Conservation (phyloP, 2,113 vertebrate species). For the Condylura cristata region DNA sequence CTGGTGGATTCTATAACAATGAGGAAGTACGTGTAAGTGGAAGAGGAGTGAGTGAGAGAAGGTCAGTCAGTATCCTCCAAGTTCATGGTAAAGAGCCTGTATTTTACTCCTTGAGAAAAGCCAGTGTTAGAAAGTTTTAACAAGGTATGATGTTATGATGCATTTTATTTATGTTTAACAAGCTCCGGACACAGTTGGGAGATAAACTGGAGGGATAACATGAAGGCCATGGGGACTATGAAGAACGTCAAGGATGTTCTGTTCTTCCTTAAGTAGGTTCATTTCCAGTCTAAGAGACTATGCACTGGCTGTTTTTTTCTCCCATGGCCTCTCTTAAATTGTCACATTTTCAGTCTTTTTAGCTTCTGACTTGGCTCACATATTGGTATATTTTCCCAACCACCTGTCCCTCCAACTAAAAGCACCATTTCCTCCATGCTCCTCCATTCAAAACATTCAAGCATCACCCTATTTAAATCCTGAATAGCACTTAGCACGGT, state of each 20-base stretch:
- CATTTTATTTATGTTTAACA: neutral
- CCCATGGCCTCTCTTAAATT: neutral
- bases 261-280: neutral
- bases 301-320: neutral
- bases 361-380: slow-evolving; percentile 16
- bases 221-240: neutral
- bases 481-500: neutral
- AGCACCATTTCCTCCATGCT: neutral
- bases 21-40: neutral
- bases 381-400: neutral
- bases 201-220: neutral
- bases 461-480: neutral
- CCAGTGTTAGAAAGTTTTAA: neutral
- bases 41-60: neutral
- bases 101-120: neutral
- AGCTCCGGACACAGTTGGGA: neutral
- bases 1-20: neutral
- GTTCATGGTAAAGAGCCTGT: neutral
- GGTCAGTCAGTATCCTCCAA: neutral
- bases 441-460: neutral
- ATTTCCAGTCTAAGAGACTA: neutral
- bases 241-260: neutral
- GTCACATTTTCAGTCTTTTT: neutral
- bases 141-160: neutral
- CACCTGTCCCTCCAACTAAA: neutral